Base-by-base conservation (phyloP, 2,797 vertebrate species). In the Limosa lapponica region DNA sequence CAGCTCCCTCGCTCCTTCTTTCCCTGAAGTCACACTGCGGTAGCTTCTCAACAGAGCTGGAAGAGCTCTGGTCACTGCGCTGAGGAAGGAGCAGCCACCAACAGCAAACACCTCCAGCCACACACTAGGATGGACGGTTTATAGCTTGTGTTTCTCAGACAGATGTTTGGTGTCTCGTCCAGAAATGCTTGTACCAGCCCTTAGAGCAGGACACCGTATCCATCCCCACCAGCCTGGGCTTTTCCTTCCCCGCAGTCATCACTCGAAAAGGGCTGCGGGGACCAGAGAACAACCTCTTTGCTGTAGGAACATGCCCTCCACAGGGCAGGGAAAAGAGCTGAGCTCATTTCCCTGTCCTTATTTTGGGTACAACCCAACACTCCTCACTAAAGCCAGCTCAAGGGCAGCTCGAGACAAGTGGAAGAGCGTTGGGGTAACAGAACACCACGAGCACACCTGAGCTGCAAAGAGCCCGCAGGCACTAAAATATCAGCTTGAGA, bases 381-480 rank as follows among this genome's bases (percentile, higher is more conserved):
- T 23, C 18, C 36, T 49, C 49, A 5, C 16, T 17, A 3, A 6
- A 57, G 58, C 17, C 91, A 32, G 89, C 94, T 81, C 80, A 51
- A 83, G 94, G 88, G 92, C 90, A 87, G 74, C 61, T n/a, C 13
- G 27, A 82, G 70, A 51, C 27, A 34, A 43, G 71, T 1, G 67
- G 37, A 13, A 48, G 69, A 64, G 36, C 48, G 2, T 0, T 2
- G 23, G 78, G 67, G 37, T 27, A 54, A 22, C 8, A 25, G 90
- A 19, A 58, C 3, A 4, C 49, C 85, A 34, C 0, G 8, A n/a
- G 74, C 85, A 19, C 15, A 6, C 36, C 61, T 1, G 23, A 3
- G 71, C 1, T 30, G 48, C 24, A 30, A 67, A 24, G 87, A 73
- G 65, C 94, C 90, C 13, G 34, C 44, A 7, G 94, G 95, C 34